Evolutionary conservation across 2,888 invertebrate genomes (phyloP).

Genomic region (Sarcophaga subvicina): DNA sequence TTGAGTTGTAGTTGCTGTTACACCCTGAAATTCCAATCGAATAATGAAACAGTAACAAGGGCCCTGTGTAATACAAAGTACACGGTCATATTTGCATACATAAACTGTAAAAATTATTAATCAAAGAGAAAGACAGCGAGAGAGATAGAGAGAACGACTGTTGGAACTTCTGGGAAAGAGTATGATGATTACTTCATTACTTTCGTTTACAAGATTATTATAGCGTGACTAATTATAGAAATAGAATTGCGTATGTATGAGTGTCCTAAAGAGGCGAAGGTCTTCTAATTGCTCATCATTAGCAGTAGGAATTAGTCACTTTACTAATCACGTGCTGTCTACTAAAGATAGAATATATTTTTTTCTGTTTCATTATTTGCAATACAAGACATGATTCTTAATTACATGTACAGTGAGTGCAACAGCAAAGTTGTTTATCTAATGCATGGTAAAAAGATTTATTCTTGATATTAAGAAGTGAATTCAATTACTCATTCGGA

Average conservation of each 20-base stretch:
- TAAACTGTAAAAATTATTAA: background rate
- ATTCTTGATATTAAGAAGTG: too few relatives aligned
- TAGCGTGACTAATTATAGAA: constrained; percentile 8
- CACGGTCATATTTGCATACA: background rate
- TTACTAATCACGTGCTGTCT: too few relatives aligned
- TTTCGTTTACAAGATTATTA: constrained; percentile 18
- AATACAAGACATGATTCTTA: too few relatives aligned
- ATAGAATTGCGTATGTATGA: background rate
- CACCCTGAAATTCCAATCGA: background rate
- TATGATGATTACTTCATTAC: background rate
- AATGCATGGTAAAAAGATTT: too few relatives aligned
- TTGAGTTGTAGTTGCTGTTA: background rate
- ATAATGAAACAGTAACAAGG: background rate
- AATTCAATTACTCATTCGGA: too few relatives aligned
- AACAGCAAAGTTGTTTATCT: too few relatives aligned
- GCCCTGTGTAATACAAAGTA: background rate
- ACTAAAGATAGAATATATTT: too few relatives aligned
- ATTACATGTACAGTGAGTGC: too few relatives aligned
- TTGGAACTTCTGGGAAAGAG: background rate
- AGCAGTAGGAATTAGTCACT: too few relatives aligned
- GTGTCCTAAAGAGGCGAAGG: background rate
- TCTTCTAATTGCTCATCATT: too few relatives aligned
- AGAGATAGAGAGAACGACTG: background rate
- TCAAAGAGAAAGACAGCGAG: background rate
- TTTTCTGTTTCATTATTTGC: too few relatives aligned